A percentile compares a stretch with the other conserved stretches of the same genome.
These are phyloP conservation scores for Crenuchus spilurus DNA, from an alignment of 2,797 vertebrate genomes.

Conservation along the genomic window DNA sequence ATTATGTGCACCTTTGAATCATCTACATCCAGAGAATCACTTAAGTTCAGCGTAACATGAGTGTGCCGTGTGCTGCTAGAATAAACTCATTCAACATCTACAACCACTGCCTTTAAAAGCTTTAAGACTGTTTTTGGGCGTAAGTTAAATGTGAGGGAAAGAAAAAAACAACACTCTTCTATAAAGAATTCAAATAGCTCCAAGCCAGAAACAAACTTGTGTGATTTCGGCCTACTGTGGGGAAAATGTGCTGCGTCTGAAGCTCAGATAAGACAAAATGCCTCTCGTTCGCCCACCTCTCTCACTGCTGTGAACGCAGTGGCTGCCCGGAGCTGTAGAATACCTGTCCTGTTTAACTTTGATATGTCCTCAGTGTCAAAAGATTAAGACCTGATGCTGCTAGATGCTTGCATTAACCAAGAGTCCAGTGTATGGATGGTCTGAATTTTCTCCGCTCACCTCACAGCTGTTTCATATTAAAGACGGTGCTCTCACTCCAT, in stretches of 20 bases:
- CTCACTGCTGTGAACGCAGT: slow-evolving; percentile 28
- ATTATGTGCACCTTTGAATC: too few species aligned
- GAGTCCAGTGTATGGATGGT: too few species aligned
- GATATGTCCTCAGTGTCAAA: slow-evolving; percentile 25
- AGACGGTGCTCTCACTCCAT: too few species aligned
- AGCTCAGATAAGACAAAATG: slow-evolving; percentile 39
- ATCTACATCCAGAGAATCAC: too few species aligned
- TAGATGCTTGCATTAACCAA: neutral
- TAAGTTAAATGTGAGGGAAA: slow-evolving; percentile 29
- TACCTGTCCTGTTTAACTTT: slow-evolving; percentile 18
- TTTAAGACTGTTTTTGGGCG: slow-evolving; percentile 1
- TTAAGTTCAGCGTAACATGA: too few species aligned
- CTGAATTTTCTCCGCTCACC: too few species aligned
- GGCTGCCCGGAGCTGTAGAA: slow-evolving; percentile 21
- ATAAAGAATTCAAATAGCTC: slow-evolving; percentile 40
- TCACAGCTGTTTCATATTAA: too few species aligned
- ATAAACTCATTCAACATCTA: neutral
- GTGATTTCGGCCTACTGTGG: slow-evolving; percentile 26
- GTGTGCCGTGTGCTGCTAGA: too few species aligned
- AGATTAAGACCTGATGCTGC: slow-evolving; percentile 20
- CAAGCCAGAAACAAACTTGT: slow-evolving; percentile 38
- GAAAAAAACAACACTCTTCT: slow-evolving; percentile 1
- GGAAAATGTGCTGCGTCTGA: slow-evolving; percentile 15
- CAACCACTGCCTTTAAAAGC: slow-evolving; percentile 9
- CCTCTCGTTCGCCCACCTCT: slow-evolving; percentile 13